Conservation (phyloP, 2,888 invertebrate species). For the Hyposoter dolosus region DNA sequence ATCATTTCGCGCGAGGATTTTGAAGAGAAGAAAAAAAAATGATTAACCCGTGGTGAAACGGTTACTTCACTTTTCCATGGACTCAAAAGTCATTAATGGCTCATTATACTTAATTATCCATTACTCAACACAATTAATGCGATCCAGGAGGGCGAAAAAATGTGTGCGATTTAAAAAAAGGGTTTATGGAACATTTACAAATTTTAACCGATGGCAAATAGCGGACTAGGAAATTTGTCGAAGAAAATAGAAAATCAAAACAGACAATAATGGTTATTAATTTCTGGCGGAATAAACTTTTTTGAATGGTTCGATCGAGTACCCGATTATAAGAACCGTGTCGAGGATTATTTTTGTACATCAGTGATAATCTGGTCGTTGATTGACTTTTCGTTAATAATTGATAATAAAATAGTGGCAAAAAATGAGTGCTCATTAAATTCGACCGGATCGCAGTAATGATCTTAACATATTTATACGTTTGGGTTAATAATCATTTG, state of each 20-base stretch:
- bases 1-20: conserved; percentile 1
- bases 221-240: not conserved
- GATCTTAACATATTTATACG: not conserved
- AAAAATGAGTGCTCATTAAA: not conserved
- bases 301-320: not conserved
- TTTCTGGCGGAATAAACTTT: not conserved
- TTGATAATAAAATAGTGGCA: not conserved
- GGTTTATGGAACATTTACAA: not conserved
- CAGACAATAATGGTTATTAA: not conserved
- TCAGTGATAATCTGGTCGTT: not conserved
- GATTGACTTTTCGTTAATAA: not conserved
- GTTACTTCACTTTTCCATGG: not conserved
- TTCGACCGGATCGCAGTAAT: conserved; percentile 24
- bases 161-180: not conserved
- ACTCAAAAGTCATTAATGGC: conserved; percentile 2
- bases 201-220: not conserved
- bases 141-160: not conserved
- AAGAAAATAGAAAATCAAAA: not conserved
- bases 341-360: not conserved
- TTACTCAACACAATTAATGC: conserved; percentile 9
- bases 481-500: conserved; percentile 29
- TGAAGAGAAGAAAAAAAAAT: conserved; percentile 22
- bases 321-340: not conserved
- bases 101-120: conserved; percentile 32
- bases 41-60: not conserved